Evolutionary conservation across 2,797 vertebrate genomes (phyloP).

Genomic region (Darevskia mixta): DNA sequence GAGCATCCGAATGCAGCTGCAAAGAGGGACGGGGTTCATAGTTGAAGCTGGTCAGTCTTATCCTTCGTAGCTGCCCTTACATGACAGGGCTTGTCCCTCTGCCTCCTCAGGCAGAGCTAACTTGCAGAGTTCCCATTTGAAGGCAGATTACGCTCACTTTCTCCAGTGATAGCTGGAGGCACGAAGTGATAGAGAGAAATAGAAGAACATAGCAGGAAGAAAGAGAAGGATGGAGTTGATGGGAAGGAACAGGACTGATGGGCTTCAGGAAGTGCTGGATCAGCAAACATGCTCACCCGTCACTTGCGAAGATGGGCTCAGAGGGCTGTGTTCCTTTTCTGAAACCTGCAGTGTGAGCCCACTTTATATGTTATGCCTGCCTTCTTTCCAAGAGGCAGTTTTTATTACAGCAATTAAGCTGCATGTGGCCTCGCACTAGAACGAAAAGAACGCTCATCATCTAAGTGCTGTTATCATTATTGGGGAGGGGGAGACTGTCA

Average conservation of each 20-base stretch:
- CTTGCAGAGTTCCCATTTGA: background rate
- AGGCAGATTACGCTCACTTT: background rate
- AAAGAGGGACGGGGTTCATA: background rate
- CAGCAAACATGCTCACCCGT: background rate
- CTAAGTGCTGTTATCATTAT: conserved; percentile 13
- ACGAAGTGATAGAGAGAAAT: background rate
- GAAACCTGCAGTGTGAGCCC: background rate
- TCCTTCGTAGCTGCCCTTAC: background rate
- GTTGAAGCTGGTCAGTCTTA: background rate
- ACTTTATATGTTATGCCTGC: background rate
- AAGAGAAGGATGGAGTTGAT: background rate
- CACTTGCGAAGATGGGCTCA: background rate
- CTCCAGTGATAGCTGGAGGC: background rate
- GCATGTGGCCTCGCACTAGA: background rate
- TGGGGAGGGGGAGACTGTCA: background rate
- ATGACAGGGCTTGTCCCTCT: background rate
- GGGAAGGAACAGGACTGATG: background rate
- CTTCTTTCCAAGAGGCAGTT: background rate
- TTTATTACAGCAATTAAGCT: background rate
- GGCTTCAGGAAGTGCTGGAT: background rate
- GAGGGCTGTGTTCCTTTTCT: background rate
- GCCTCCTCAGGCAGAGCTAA: background rate
- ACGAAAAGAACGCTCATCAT: conserved; percentile 7
- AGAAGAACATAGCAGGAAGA: background rate
- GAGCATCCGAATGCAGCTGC: no score